A percentile compares a stretch with the other conserved stretches of the same genome.
These are phyloP conservation scores for Crepidodera aurea DNA, from an alignment of 2,888 invertebrate species.

Conservation along the genomic window DNA sequence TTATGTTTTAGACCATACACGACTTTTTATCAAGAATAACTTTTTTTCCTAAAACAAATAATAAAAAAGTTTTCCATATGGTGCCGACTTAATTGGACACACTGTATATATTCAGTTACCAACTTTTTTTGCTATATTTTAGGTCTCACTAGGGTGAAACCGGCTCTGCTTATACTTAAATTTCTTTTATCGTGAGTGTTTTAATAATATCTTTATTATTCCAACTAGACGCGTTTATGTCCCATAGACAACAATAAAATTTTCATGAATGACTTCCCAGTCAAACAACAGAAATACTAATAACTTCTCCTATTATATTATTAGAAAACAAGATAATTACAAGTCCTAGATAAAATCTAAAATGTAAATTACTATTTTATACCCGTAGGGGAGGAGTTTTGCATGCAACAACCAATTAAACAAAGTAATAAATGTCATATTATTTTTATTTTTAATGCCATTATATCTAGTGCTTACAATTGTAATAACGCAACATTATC, in stretches of 20 bases:
- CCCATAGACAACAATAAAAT: background rate
- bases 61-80: no score
- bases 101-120: no score
- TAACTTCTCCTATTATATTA: conserved; percentile 5
- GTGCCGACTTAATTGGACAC: no score
- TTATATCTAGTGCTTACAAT: conserved; percentile 57
- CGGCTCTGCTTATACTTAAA: no score
- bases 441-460: conserved; percentile 56
- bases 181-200: no score
- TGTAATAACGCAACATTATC: conserved; percentile 57
- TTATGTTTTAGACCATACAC: no score
- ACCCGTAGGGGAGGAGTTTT: conserved; percentile 19
- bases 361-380: conserved; percentile 23
- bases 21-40: no score
- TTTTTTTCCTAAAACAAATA: no score
- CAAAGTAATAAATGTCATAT: conserved; percentile 53
- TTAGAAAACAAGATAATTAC: conserved; percentile 18
- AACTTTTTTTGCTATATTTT: no score
- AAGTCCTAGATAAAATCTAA: conserved; percentile 15
- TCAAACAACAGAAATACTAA: background rate
- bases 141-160: no score
- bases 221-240: background rate
- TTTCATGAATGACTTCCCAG: background rate
- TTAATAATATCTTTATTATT: no score
- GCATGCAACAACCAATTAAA: conserved; percentile 48